Base-by-base conservation (phyloP, 1,140 invertebrate species). In the Lamellibrachia luymesi region DNA sequence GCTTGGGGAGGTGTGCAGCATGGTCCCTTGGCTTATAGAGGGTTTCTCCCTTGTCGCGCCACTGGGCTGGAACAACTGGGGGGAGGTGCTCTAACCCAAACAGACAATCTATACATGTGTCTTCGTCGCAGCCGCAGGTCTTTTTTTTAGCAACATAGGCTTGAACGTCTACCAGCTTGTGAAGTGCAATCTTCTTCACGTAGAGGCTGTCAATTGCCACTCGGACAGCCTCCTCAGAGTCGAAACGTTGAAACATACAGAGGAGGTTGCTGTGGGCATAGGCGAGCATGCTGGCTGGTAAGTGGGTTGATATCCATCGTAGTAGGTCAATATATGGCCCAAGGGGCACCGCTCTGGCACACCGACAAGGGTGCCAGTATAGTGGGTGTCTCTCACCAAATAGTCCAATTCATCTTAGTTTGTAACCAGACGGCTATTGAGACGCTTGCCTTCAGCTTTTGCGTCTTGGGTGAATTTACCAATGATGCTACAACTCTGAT, bases 381-480 rank as follows among this genome's bases (percentile, higher is more conserved):
- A 52, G 25, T 90, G 50, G 17, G 89, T 92, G 89, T 94, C 92
- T 17, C 91, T 49, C 0, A 94, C 93, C 27, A 94, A 56, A 13
- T 52, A 93, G 56, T 93, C 93, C 51, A 93, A 91, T 51, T 93
- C 93, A 17, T 92, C 51, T 22, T 64, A 91, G 52, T 94, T 93
- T 5, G 92, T 93, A 8, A 94, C 93, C 22, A 94, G 93, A 52
- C 93, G 49, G 5, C 64, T 0, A 0, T 89, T 94, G 8, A 94
- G 50, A 10, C 49, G 1, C 80, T 93, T 94, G 52, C 93, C 51
- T 38, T 93, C 93, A 27, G 92, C 51, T 8, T 90, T 93, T 52
- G 27, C 38, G 10, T 92, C 94, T 92, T 93, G 94, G 4, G 92
- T 94, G 80, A 93, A 93, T 91, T 93, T 94, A 10, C 93, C 90